Evolutionary conservation across 2,888 invertebrate genomes (phyloP).

Genomic region (Scaptomyza tumidula): DNA sequence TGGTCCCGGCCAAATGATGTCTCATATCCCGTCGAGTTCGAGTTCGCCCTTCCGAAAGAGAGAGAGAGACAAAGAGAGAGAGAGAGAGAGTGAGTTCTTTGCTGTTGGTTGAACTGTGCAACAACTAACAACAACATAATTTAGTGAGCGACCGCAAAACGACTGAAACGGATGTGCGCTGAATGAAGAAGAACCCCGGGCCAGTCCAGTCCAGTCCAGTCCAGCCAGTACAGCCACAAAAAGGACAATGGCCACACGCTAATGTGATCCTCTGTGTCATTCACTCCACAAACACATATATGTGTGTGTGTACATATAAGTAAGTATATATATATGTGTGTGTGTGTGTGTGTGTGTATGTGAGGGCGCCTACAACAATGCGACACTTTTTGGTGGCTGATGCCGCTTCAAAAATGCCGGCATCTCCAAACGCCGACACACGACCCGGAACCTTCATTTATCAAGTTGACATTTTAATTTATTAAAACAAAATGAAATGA

Average conservation of each 20-base stretch:
- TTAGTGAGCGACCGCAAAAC: slow-evolving; percentile 66
- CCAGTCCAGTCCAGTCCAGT: not conserved
- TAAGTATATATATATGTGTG: not conserved
- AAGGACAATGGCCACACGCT: slow-evolving; percentile 49
- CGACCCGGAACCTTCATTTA: slow-evolving; percentile 81
- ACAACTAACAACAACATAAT: slow-evolving; percentile 79
- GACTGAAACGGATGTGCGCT: slow-evolving; percentile 61
- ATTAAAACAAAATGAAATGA: slow-evolving; percentile 82
- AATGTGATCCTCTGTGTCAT: slow-evolving; percentile 37
- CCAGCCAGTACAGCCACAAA: slow-evolving; percentile 3
- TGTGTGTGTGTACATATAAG: not conserved
- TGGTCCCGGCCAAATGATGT: slow-evolving; percentile 42
- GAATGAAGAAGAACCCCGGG: slow-evolving; percentile 38
- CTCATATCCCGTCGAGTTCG: slow-evolving; percentile 30
- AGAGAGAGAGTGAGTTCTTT: not conserved
- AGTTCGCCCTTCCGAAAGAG: slow-evolving; percentile 11
- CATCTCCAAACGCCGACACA: slow-evolving; percentile 37
- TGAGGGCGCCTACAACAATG: slow-evolving; percentile 46
- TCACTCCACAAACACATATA: not conserved
- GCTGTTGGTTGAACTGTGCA: slow-evolving; percentile 6
- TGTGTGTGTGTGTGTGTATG: slow-evolving; percentile 14
- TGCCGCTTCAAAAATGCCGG: slow-evolving; percentile 71
- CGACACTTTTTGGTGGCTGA: slow-evolving; percentile 54
- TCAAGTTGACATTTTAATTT: slow-evolving; percentile 84
- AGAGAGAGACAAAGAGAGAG: not conserved